Percentiles rank a stretch among this genome's conserved stretches.
Conservation (phyloP, 2,888 invertebrate species). For the Seira ritae region DNA sequence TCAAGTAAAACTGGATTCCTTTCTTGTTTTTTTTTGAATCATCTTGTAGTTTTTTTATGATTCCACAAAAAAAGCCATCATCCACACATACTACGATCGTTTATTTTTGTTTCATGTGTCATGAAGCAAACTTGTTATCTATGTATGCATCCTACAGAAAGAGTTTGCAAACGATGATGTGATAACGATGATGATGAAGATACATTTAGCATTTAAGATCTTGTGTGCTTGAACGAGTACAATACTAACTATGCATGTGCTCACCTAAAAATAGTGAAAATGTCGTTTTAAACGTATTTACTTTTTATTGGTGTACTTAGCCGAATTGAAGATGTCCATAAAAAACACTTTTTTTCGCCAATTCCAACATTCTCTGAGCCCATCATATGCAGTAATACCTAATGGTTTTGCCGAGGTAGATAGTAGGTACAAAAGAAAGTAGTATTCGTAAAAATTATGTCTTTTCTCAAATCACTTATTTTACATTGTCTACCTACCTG, state of each 20-base stretch:
- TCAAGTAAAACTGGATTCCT: constrained; percentile 63
- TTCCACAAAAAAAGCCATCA: constrained; percentile 32
- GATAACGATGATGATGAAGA: constrained; percentile 11
- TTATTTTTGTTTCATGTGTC: background rate
- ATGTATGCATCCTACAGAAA: no score
- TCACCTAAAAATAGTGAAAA: constrained; percentile 2
- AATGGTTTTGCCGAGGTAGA: background rate
- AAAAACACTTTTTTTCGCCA: constrained; percentile 1
- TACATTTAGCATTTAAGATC: no score
- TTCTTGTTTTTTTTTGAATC: constrained; percentile 39
- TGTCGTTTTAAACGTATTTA: constrained; percentile 8
- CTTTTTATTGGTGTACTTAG: background rate
- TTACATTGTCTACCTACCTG: constrained; percentile 13
- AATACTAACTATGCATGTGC: background rate
- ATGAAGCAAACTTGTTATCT: constrained; percentile 1
- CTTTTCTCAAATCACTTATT: constrained; percentile 3
- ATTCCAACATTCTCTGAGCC: background rate
- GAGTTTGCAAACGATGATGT: no score
- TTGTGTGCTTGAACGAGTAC: no score
- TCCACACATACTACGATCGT: background rate
- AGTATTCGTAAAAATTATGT: background rate
- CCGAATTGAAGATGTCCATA: background rate
- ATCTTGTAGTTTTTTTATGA: constrained; percentile 36
- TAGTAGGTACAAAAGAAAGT: background rate
- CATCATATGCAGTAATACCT: no score